Evolutionary conservation across 1,140 invertebrate genomes (phyloP).

Genomic region (Drosophila triauraria): DNA sequence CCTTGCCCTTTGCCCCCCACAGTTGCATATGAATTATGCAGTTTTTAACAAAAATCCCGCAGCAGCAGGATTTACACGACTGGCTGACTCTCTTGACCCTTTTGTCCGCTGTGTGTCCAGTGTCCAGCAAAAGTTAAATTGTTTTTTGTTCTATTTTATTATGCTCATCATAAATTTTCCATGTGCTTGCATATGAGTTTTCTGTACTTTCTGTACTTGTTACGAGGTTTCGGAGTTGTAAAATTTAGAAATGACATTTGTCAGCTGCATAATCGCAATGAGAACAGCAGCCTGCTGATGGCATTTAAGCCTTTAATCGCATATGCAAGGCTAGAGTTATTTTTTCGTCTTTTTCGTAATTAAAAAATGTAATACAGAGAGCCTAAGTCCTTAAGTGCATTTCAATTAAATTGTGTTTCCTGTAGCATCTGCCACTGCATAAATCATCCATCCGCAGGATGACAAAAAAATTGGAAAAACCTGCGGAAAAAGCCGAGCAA

Average conservation of each 20-base stretch:
- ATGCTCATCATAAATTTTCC: constrained; percentile 57
- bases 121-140: constrained; percentile 74
- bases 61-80: constrained; percentile 66
- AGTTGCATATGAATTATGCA: constrained; percentile 75
- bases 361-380: constrained; percentile 24
- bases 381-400: constrained; percentile 74
- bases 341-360: constrained; percentile 30
- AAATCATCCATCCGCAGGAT: constrained; percentile 57
- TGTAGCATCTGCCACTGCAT: constrained; percentile 47
- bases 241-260: constrained; percentile 75
- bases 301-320: constrained; percentile 28
- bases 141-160: constrained; percentile 72
- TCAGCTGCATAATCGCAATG: constrained; percentile 55
- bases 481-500: constrained; percentile 66
- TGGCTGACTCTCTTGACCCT: constrained; percentile 44
- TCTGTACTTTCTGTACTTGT: constrained; percentile 14
- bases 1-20: not conserved
- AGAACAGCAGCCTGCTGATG: constrained; percentile 22
- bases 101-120: constrained; percentile 13
- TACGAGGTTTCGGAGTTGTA: constrained; percentile 37
- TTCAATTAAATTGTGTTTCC: constrained; percentile 67
- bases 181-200: constrained; percentile 55
- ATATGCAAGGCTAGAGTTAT: constrained; percentile 26
- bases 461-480: constrained; percentile 33
- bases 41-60: constrained; percentile 80